Conservation (phyloP, 2,113 vertebrate species). For the Dromaius novaehollandiae region DNA sequence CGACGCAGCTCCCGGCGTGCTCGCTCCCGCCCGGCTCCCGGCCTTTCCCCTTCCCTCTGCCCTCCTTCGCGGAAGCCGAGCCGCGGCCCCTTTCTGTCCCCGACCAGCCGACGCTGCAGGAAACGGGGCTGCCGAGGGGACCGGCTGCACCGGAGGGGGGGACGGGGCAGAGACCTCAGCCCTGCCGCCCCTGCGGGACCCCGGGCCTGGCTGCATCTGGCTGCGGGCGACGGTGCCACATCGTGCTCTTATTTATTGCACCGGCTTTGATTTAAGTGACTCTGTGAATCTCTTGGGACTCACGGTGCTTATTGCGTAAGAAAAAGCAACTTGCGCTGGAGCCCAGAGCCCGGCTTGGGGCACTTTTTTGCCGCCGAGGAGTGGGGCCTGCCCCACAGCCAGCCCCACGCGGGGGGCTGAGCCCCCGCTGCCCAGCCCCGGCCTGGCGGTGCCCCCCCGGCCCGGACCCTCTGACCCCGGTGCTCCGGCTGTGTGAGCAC, state of each 20-base stretch:
- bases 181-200: background rate
- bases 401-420: too few relatives aligned
- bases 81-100: background rate
- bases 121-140: background rate
- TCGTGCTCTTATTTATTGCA: accelerated
- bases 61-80: background rate
- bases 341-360: background rate
- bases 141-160: background rate
- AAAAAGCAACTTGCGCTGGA: background rate
- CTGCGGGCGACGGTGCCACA: background rate
- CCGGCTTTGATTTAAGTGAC: background rate
- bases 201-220: accelerated
- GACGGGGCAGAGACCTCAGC: background rate
- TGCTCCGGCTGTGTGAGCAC: too few relatives aligned
- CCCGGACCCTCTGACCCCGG: too few relatives aligned
- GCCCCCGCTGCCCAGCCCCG: too few relatives aligned
- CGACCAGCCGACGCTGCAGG: background rate
- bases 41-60: background rate
- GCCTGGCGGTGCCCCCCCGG: too few relatives aligned
- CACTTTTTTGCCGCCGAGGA: background rate
- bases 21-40: accelerated
- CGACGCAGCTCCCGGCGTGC: accelerated
- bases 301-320: accelerated
- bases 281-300: background rate
- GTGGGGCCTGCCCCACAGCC: too few relatives aligned